phyloP scores from a whole-genome alignment of 2,888 invertebrate species.

The Stictocephala bisonia region DNA sequence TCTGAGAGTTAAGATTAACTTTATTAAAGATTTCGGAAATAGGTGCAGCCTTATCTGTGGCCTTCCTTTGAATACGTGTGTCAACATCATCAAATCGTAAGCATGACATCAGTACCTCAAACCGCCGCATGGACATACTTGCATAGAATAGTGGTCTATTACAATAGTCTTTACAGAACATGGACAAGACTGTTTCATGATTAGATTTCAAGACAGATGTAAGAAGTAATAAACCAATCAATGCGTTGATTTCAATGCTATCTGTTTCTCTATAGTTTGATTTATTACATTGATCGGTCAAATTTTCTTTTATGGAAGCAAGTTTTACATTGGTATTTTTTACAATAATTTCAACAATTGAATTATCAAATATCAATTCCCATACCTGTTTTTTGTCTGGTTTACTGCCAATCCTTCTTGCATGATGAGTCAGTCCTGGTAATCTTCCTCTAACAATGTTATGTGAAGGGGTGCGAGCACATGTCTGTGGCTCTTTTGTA shows the following conservation, averaged over 20 bases:
- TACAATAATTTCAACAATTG: constrained; percentile 10
- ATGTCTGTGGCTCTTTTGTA: too few species aligned
- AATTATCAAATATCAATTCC: not conserved
- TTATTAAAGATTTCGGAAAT: constrained; percentile 43
- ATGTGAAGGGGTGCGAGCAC: not conserved
- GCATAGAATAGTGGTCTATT: constrained; percentile 8
- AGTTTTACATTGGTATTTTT: constrained; percentile 14
- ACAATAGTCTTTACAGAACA: constrained; percentile 33
- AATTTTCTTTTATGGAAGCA: not conserved
- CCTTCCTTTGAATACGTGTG: constrained; percentile 11
- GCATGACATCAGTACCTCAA: constrained; percentile 6
- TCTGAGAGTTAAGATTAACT: constrained; percentile 41
- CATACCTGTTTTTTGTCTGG: constrained; percentile 5
- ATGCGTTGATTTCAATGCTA: constrained; percentile 7
- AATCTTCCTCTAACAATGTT: constrained; percentile 2
- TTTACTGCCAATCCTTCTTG: not conserved
- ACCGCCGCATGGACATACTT: constrained; percentile 26
- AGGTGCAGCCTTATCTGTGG: constrained; percentile 39
- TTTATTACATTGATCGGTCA: constrained; percentile 1
- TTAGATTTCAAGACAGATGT: not conserved
- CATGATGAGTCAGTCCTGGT: not conserved
- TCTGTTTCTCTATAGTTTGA: constrained; percentile 12
- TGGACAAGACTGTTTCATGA: not conserved
- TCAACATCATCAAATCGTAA: constrained; percentile 35
- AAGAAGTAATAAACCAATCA: constrained; percentile 35